A percentile compares a stretch with the other conserved stretches of the same genome.
These are phyloP conservation scores for Anableps anableps DNA, from an alignment of 2,797 vertebrate species.

Conservation along the genomic window DNA sequence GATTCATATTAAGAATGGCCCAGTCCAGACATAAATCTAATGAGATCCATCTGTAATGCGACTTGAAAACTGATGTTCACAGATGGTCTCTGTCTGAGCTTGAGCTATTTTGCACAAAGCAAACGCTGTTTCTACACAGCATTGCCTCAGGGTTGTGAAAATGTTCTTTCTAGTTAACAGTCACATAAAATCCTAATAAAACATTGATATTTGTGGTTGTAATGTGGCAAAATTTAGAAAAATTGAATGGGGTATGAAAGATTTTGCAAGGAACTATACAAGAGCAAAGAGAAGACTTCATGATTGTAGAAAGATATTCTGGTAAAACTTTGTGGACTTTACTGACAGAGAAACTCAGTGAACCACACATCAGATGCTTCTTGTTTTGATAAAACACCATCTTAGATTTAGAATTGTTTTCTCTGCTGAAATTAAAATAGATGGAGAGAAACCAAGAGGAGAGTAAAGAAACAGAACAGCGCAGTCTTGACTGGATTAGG, in stretches of 20 bases:
- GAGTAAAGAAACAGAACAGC: conserved; percentile 43
- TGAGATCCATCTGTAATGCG: too few species aligned
- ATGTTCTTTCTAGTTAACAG: too few species aligned
- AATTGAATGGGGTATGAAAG: not conserved
- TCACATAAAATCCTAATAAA: not conserved
- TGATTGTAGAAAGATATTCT: not conserved
- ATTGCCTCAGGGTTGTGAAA: too few species aligned
- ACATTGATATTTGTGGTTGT: too few species aligned
- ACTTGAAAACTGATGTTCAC: too few species aligned
- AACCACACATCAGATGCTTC: conserved; percentile 12
- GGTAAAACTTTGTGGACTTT: not conserved
- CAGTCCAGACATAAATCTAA: too few species aligned
- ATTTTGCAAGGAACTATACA: not conserved
- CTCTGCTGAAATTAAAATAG: conserved; percentile 56
- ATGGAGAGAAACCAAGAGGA: conserved; percentile 15
- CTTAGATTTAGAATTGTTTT: conserved; percentile 49
- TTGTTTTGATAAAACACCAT: conserved; percentile 32
- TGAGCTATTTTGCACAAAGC: too few species aligned
- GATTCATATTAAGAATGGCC: too few species aligned
- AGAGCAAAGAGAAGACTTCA: not conserved
- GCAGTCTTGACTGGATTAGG: conserved; percentile 68
- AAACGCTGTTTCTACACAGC: too few species aligned
- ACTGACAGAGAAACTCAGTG: not conserved
- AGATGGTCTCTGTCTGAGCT: too few species aligned
- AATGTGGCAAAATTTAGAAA: not conserved